These are phyloP conservation scores for Diadophis punctatus DNA, from an alignment of 2,113 vertebrate genomes.

Conservation along the genomic window DNA sequence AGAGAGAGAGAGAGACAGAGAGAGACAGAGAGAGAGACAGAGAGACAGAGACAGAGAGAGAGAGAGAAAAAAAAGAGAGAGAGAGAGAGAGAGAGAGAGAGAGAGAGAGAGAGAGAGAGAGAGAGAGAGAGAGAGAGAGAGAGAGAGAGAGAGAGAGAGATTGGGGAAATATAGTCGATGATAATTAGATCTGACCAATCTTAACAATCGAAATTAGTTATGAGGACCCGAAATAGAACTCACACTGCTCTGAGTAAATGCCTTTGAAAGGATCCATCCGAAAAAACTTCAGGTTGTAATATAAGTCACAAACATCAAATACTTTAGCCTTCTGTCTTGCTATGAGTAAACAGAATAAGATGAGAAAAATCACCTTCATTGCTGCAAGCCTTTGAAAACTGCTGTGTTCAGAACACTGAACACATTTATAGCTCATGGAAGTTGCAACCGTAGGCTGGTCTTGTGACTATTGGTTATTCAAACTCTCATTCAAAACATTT, in stretches of 20 bases:
- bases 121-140: not conserved
- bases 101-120: rapidly evolving
- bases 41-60: not conserved
- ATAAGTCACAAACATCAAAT: not conserved
- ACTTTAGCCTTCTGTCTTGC: not conserved
- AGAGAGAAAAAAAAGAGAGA: no score
- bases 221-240: not conserved
- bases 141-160: no score
- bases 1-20: not conserved
- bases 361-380: not conserved
- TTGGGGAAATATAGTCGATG: not conserved
- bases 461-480: not conserved
- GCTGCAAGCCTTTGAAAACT: not conserved
- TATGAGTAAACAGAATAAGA: not conserved
- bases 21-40: no score
- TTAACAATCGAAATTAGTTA: not conserved
- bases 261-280: not conserved
- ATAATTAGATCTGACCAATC: not conserved
- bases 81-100: not conserved
- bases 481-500: not conserved
- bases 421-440: not conserved
- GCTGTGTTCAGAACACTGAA: not conserved
- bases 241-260: not conserved
- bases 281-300: not conserved
- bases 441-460: not conserved